phyloP scores from a whole-genome alignment of 1,140 invertebrate genomes.

The Zaprionus taronus region DNA sequence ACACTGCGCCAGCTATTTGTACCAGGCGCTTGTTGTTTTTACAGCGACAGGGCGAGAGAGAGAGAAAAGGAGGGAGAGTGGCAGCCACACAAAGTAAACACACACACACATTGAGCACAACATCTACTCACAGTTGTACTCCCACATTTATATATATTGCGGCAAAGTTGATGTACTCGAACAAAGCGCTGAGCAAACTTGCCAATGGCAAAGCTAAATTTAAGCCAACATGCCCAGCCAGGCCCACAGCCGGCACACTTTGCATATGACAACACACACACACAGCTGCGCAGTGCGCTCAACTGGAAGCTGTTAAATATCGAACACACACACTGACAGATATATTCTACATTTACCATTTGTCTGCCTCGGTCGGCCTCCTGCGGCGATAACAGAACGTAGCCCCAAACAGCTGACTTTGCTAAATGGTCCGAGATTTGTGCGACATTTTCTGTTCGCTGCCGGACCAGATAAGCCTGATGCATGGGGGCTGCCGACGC shows the following conservation, averaged over 20 bases:
- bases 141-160: slow-evolving; percentile 31
- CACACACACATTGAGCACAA: slow-evolving; percentile 30
- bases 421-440: slow-evolving; percentile 76
- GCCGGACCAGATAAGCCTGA: slow-evolving; percentile 71
- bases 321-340: slow-evolving; percentile 53
- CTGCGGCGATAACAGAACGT: slow-evolving; percentile 41
- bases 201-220: slow-evolving; percentile 70
- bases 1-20: slow-evolving; percentile 59
- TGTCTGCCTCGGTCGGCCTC: not conserved
- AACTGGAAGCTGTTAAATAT: slow-evolving; percentile 81
- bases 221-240: slow-evolving; percentile 64
- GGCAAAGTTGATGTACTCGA: slow-evolving; percentile 51
- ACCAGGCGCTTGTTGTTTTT: slow-evolving; percentile 30
- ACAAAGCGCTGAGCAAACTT: slow-evolving; percentile 62
- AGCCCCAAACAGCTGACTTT: slow-evolving; percentile 46
- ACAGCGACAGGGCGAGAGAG: slow-evolving; percentile 8
- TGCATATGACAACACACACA: slow-evolving; percentile 55
- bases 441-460: slow-evolving; percentile 61
- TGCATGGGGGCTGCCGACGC: slow-evolving; percentile 38
- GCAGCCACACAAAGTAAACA: slow-evolving; percentile 2
- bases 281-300: slow-evolving; percentile 40
- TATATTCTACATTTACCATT: slow-evolving; percentile 42
- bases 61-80: not conserved
- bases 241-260: slow-evolving; percentile 51
- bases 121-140: slow-evolving; percentile 1